Base-by-base conservation (phyloP, 1,140 invertebrate species). In the Cherax quadricarinatus region DNA sequence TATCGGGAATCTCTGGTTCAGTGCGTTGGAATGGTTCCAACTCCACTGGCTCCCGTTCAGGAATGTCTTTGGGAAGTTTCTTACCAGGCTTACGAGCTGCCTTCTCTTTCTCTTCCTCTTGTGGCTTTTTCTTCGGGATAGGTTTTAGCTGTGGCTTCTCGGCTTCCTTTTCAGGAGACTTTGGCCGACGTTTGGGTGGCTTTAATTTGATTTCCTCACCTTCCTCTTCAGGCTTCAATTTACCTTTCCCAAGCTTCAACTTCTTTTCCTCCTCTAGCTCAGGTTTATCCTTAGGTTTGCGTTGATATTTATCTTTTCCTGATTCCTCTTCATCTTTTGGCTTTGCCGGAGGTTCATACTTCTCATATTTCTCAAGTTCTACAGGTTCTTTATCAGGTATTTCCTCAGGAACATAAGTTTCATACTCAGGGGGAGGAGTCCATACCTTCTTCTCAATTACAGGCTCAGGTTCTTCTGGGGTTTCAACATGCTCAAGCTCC, bases 381-480 rank as follows among this genome's bases (percentile, higher is more conserved):
- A 91, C 90, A 82, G 84, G 84, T 53, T 86, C 90, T 48, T 91
- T 91, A 1, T 91, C 90, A 57, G 90, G 57, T 80, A 91, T 91
- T 91, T 91, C 84, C 79, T 91, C 84, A 18, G 90, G 90, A 30
- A 70, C 78, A 82, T 91, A 91, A 51, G 84, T 81, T 62, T 91
- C 90, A 82, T 91, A 91, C 57, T 91, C 90, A 57, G 90, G 90
- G 24, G 90, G 90, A 81, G 90, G 90, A 70, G 57, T 91, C 90
- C 90, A 91, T 18, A 81, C 85, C 5, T 84, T 78, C 62, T 91
- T 91, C 79, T 91, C 90, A 24, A 49, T 9, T 53, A n/a, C 62
- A 86, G 84, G 73, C 51, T 86, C 90, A 70, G 75, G 75, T 57
- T 87, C 90, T 53, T 91, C 90, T 21, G 90, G 90, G 10, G 85